These are phyloP conservation scores for Parapsyche elsis DNA, from an alignment of 1,140 invertebrate species.

Conservation along the genomic window DNA sequence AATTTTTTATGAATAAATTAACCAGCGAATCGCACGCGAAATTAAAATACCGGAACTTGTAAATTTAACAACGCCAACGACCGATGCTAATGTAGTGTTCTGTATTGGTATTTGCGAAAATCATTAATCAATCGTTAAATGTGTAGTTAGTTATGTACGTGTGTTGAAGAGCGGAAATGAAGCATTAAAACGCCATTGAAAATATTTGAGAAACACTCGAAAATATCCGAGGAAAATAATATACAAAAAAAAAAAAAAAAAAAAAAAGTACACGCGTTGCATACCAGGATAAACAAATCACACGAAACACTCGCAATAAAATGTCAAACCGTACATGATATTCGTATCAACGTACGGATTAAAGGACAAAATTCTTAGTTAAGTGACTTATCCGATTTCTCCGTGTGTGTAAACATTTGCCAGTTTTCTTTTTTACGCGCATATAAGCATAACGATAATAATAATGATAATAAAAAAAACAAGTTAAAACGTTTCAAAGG, in stretches of 20 bases:
- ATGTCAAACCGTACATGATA: slow-evolving; percentile 43
- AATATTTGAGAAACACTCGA: too few relatives aligned
- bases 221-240: too few relatives aligned
- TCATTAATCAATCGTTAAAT: neutral
- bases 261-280: slow-evolving; percentile 4
- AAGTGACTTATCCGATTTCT: slow-evolving; percentile 36
- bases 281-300: slow-evolving; percentile 49
- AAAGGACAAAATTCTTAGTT: slow-evolving; percentile 42
- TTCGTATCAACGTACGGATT: slow-evolving; percentile 45
- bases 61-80: neutral
- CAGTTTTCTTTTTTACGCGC: neutral
- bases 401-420: slow-evolving; percentile 9
- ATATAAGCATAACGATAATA: too few relatives aligned
- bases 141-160: neutral
- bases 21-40: neutral
- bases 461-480: too few relatives aligned
- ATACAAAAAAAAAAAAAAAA: too few relatives aligned
- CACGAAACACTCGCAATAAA: slow-evolving; percentile 43
- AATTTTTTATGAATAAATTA: slow-evolving; percentile 2
- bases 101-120: neutral
- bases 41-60: neutral
- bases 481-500: neutral
- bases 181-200: too few relatives aligned
- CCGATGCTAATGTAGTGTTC: neutral
- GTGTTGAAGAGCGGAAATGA: neutral